Base-by-base conservation (phyloP, 2,888 invertebrate genomes). In the Tenthredo distinguenda region DNA sequence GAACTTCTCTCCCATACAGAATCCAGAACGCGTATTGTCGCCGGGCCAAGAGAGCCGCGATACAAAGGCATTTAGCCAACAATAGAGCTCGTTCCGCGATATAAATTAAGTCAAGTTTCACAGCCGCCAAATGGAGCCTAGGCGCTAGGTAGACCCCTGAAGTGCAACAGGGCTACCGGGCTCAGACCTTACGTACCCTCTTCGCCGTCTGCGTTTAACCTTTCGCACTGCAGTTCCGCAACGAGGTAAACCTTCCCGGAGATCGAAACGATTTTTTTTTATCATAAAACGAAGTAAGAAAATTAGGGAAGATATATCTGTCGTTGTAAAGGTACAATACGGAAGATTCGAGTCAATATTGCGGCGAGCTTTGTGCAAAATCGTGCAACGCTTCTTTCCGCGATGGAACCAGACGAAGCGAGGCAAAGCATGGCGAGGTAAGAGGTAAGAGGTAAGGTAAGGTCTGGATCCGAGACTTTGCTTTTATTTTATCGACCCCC, bases 101-200 rank as follows among this genome's bases (percentile, higher is more conserved):
- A 83, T 83, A 68, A 71, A 83, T 83, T 83, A 83, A 83, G 83
- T 83, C 83, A 83, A 83, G 83, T 83, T 83, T 71, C 68, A 83
- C 68, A 50, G 43, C 43, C 47, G 31, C 83, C 47, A 83, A 83
- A 83, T 83, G 18, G 83, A 68, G 83, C 83, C 68, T 68, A 68
- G 12, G 68, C 6, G 65, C 12, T 65, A 34, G 81, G 81, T 81
- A 12, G 58, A n/a, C 40, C 72, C 1, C 62, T n/a, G 79, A 81
- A 81, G 50, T 62, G 81, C 81, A 81, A 81, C 81, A 81, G 81
- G 81, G 21, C 62, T 31, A n/a, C 47, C 21, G 2, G 47, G 12
- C 31, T 12, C 12, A 34, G 31, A 68, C 68, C 68, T 62, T 21
- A 47, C n/a, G n/a, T 55, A 55, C 55, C 55, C 55, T 55, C 7